Percentiles rank a stretch among this genome's conserved stretches.
These are phyloP conservation scores for Zalophus californianus DNA, from an alignment of 2,797 vertebrate species.

Conservation along the genomic window DNA sequence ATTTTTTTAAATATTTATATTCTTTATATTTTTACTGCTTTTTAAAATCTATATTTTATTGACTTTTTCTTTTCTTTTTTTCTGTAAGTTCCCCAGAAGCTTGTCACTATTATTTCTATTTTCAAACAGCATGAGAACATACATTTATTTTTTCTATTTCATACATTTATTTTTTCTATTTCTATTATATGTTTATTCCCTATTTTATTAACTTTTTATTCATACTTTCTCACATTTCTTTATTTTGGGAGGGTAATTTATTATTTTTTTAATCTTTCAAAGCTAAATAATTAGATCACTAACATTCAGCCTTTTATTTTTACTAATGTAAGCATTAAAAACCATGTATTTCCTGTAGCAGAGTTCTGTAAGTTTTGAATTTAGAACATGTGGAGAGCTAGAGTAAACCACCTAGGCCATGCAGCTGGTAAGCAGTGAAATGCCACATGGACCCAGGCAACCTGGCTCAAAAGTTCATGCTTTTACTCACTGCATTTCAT, in stretches of 20 bases:
- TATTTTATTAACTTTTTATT: background rate
- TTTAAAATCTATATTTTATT: background rate
- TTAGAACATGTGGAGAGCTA: background rate
- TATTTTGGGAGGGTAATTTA: background rate
- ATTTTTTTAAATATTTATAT: background rate
- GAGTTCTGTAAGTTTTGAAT: background rate
- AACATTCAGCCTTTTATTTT: background rate
- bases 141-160: background rate
- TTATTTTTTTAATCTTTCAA: background rate
- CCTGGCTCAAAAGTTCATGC: background rate
- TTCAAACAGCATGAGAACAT: background rate
- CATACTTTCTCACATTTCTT: background rate
- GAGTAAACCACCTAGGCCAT: background rate
- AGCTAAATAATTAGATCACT: background rate
- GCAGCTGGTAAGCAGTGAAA: accelerated
- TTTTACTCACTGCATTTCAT: background rate
- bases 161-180: background rate
- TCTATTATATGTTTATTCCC: background rate
- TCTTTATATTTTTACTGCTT: background rate
- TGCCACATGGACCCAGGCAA: too few species aligned
- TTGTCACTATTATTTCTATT: background rate
- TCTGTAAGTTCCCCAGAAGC: background rate
- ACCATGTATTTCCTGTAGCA: background rate
- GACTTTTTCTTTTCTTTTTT: background rate
- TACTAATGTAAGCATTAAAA: background rate